Evolutionary conservation across 1,140 invertebrate genomes (phyloP).

Genomic region (Caerostris darwini): DNA sequence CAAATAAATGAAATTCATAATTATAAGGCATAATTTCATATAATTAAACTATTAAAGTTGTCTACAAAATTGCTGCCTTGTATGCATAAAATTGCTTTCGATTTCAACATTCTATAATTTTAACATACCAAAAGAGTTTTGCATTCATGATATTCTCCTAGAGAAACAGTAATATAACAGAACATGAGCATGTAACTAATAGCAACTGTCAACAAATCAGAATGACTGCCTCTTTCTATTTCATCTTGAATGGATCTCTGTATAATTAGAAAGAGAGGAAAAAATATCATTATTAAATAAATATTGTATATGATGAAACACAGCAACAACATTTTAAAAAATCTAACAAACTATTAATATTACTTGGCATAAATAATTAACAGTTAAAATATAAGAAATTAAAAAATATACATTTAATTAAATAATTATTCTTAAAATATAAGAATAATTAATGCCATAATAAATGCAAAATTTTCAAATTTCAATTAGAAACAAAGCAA

Average conservation of each 20-base stretch:
- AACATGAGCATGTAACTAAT: slow-evolving; percentile 99
- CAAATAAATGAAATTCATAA: no score
- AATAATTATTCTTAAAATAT: no score
- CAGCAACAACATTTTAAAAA: background rate
- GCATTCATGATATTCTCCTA: slow-evolving; percentile 92
- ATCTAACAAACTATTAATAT: background rate
- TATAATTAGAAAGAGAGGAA: background rate
- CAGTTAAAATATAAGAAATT: no score
- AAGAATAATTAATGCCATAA: no score
- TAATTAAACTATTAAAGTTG: no score
- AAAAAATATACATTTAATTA: no score
- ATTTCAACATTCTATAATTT: background rate
- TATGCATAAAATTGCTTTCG: no score
- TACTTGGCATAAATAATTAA: no score
- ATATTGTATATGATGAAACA: background rate
- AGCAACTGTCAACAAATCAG: slow-evolving; percentile 95
- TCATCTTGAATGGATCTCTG: slow-evolving; percentile 95
- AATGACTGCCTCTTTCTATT: slow-evolving; percentile 93
- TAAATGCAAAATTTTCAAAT: no score
- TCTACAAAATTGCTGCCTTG: no score
- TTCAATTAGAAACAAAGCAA: no score
- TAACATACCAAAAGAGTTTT: slow-evolving; percentile 82
- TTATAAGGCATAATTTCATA: no score
- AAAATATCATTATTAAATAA: background rate
- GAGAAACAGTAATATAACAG: slow-evolving; percentile 95